Evolutionary conservation across 2,888 invertebrate genomes (phyloP).

Genomic region (Balanococcus diminutus): DNA sequence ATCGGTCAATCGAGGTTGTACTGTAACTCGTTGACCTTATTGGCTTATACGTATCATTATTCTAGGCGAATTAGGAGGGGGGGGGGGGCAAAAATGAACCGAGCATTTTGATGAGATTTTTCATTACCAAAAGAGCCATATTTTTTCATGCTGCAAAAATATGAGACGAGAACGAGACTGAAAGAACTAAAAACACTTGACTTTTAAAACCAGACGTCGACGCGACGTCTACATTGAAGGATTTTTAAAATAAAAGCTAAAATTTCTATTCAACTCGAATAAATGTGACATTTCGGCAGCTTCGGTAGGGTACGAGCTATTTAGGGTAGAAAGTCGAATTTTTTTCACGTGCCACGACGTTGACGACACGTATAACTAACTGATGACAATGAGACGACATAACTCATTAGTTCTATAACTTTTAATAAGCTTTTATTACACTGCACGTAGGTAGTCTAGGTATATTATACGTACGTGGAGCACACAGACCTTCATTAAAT

Average conservation of each 20-base stretch:
- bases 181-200: not conserved
- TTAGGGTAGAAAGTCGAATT: not conserved
- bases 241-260: not conserved
- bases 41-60: too few species aligned
- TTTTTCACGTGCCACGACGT: not conserved
- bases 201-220: not conserved
- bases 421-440: constrained; percentile 23
- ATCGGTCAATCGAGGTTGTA: too few species aligned
- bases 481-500: constrained; percentile 23
- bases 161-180: not conserved
- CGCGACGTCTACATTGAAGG: not conserved
- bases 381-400: not conserved
- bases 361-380: not conserved
- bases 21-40: not conserved
- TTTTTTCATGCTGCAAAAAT: too few species aligned
- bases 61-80: not conserved
- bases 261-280: not conserved
- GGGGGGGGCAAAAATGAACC: not conserved
- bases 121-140: not conserved
- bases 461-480: not conserved
- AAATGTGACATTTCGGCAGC: not conserved
- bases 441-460: too few species aligned
- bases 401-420: constrained; percentile 21
- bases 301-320: not conserved
- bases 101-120: not conserved